These are phyloP conservation scores for Mechanitis mazaeus DNA, from an alignment of 2,888 invertebrate species.

Conservation along the genomic window DNA sequence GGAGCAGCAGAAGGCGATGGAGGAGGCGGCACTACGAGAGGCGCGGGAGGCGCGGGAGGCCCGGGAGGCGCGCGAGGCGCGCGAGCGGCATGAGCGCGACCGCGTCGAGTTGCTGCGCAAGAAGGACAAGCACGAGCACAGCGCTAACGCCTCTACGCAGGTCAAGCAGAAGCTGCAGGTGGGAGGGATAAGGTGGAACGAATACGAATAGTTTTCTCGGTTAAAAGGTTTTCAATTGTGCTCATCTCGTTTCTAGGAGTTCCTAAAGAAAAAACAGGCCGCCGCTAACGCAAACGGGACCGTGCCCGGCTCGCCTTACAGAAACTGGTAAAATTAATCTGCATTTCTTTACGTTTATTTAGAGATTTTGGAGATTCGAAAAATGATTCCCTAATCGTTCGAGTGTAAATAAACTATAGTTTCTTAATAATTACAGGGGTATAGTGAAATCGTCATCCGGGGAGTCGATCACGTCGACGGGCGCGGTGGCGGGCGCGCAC, in stretches of 20 bases:
- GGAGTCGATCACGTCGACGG: conserved; percentile 77
- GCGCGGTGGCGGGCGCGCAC: conserved; percentile 78
- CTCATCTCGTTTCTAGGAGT: conserved; percentile 74
- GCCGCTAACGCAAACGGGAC: conserved; percentile 84
- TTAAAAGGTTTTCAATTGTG: neutral
- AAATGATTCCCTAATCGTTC: neutral
- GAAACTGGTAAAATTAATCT: conserved; percentile 81
- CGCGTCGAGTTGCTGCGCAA: conserved; percentile 90
- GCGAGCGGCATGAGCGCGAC: conserved; percentile 86
- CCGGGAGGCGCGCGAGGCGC: conserved; percentile 82
- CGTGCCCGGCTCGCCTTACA: conserved; percentile 81
- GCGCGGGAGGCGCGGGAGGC: conserved; percentile 86
- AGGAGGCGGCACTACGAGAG: conserved; percentile 88
- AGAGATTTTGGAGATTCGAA: neutral
- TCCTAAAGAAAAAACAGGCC: conserved; percentile 87
- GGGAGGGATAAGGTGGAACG: conserved; percentile 19
- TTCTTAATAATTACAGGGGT: conserved; percentile 59
- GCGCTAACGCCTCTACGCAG: conserved; percentile 96
- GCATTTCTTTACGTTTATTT: neutral
- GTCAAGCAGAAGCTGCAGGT: conserved; percentile 97
- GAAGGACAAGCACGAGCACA: conserved; percentile 96
- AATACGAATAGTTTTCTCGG: neutral
- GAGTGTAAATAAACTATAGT: neutral
- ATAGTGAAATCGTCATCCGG: conserved; percentile 81
- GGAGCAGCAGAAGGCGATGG: conserved; percentile 91